Evolutionary conservation across 2,113 vertebrate genomes (phyloP).

Genomic region (Mixornis gularis): DNA sequence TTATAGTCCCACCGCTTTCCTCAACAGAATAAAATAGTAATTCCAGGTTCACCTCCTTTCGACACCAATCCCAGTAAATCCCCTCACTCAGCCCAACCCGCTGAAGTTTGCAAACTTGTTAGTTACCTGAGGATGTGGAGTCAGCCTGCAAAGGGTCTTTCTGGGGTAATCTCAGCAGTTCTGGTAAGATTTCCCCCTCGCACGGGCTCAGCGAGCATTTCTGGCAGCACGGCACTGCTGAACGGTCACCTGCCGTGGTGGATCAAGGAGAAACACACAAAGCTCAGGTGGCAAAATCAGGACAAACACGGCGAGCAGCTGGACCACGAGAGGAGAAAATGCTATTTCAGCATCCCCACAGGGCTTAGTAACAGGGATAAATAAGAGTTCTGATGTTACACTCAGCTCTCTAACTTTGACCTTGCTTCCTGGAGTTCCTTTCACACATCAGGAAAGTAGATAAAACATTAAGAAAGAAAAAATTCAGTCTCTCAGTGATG

Average conservation of each 20-base stretch:
- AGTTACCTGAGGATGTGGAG: slow-evolving; percentile 66
- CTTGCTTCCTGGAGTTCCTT: not conserved
- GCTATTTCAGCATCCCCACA: not conserved
- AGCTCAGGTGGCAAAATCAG: slow-evolving; percentile 7
- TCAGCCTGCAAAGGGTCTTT: slow-evolving; percentile 66
- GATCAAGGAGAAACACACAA: slow-evolving; percentile 40
- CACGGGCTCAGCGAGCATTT: slow-evolving; percentile 71
- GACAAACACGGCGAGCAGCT: not conserved
- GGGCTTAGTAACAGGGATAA: not conserved
- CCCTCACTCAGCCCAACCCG: not conserved
- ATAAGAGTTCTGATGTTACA: not conserved
- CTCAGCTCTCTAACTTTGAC: not conserved
- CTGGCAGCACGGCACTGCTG: slow-evolving; percentile 67
- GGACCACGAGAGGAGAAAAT: not conserved
- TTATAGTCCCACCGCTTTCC: not conserved
- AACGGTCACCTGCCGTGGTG: slow-evolving; percentile 55
- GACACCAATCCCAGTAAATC: not conserved
- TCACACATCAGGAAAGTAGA: not conserved
- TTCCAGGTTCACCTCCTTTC: not conserved
- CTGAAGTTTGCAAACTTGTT: slow-evolving; percentile 15
- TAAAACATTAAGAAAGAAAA: not conserved
- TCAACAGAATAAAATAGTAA: not conserved
- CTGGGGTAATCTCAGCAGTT: slow-evolving; percentile 58
- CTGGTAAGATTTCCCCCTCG: slow-evolving; percentile 55
- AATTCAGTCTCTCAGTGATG: not conserved